phyloP scores from a whole-genome alignment of 2,113 vertebrate genomes.

The Mesembrinibis cayennensis region DNA sequence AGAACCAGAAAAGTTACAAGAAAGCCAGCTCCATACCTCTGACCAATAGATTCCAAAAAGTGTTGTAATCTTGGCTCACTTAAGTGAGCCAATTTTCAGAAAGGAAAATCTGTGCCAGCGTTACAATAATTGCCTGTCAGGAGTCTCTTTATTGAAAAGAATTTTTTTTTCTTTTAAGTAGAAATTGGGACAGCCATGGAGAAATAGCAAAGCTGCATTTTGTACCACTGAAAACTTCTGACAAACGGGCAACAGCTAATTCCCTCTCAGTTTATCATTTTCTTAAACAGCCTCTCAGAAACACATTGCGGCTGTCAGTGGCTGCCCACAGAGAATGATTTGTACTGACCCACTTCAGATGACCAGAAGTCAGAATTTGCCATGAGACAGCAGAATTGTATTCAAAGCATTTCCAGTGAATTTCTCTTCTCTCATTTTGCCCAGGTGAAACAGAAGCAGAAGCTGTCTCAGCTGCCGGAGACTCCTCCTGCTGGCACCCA shows the following conservation, averaged over 20 bases:
- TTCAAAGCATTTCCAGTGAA: neutral
- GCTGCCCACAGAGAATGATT: neutral
- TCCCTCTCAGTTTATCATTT: neutral
- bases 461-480: neutral
- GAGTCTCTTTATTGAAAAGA: neutral
- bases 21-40: slow-evolving; percentile 23
- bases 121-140: slow-evolving; percentile 1
- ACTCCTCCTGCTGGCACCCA: neutral
- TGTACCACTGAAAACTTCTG: neutral
- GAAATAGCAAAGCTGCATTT: slow-evolving; percentile 10
- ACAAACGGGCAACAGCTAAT: neutral
- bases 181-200: neutral
- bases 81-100: neutral
- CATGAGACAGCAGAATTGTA: neutral
- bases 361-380: neutral
- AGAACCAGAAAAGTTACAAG: neutral
- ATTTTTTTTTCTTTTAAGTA: neutral
- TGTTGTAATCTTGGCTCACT: neutral
- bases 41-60: slow-evolving; percentile 16
- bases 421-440: neutral
- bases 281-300: neutral
- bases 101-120: neutral
- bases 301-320: neutral
- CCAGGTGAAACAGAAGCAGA: neutral
- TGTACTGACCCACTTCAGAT: neutral